Evolutionary conservation across 2,113 vertebrate genomes (phyloP), one percentile per base, ranked within the genome.

Genomic region (Xyrauchen texanus): DNA sequence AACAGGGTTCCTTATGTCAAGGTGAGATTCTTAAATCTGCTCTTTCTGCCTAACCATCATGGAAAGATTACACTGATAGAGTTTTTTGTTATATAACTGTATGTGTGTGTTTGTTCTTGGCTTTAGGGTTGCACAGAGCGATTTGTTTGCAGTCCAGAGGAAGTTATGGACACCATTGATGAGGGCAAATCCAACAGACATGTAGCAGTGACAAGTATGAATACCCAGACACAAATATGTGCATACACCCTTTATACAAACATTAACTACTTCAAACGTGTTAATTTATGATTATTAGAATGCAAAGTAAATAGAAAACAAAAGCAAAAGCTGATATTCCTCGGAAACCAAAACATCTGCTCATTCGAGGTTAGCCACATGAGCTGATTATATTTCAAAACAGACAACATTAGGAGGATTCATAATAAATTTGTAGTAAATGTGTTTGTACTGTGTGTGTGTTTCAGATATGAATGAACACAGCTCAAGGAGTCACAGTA

Each of bases 151-250:
- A 99, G 97, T 93, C 97, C 97, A 58, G 97, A 99, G 7, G 96
- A 98, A 90, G 97, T 99, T 84, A 99, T 98, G 97, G 96, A 98
- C 84, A 98, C 97, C n/a, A 98, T 98, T 85, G 97, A 99, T 87
- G 97, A 98, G 93, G 97, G 97, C 89, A 99, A 99, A 91, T 97
- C 97, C 11, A 99, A 99, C 86, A 89, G 97, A 91, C 97, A 98
- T 2, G 97, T 98, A 91, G 97, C 97, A 82, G 97, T 98, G 86
- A 98, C 97, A 90, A 98, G 96, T 98, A 92, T 92, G 95, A 89
- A 57, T 13, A 63, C 58, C 1, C 21, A 34, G 21, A 34, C 21
- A 34, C 21, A 34, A 34, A 34, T 3, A 34, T 34, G 21, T 34
- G 21, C 21, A 34, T 3, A 34, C 21, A 34, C 21, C 21, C 21